These are phyloP conservation scores for Porites australiensis DNA, from an alignment of 64 coral and sea anemone species.

Conservation along the genomic window DNA sequence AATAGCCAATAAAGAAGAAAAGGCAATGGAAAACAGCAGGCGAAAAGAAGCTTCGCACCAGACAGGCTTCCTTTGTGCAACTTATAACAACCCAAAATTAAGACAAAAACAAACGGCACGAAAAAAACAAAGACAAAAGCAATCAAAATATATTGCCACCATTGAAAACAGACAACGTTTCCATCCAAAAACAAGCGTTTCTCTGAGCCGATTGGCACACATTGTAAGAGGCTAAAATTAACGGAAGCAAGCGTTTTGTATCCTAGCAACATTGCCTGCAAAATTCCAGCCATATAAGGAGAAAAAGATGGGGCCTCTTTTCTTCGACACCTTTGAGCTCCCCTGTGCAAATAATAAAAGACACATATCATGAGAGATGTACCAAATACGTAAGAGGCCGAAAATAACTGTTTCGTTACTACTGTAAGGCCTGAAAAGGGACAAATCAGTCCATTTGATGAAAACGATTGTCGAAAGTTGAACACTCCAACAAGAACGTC, in stretches of 20 bases:
- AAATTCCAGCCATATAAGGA: slow-evolving; percentile 73
- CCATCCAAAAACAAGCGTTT: slow-evolving; percentile 71
- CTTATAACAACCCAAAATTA: slow-evolving; percentile 66
- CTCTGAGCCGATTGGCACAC: slow-evolving; percentile 52
- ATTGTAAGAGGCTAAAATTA: slow-evolving; percentile 44
- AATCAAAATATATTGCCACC: slow-evolving; percentile 84
- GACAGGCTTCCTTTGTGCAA: slow-evolving; percentile 61
- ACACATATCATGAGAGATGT: slow-evolving; percentile 23
- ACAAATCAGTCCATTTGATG: slow-evolving; percentile 46
- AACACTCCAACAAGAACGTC: slow-evolving; percentile 71
- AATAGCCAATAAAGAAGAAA: slow-evolving; percentile 38
- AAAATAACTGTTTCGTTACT: slow-evolving; percentile 76
- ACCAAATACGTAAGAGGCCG: slow-evolving; percentile 51
- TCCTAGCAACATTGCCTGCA: slow-evolving; percentile 90
- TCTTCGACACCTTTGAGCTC: not conserved
- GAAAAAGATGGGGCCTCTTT: slow-evolving; percentile 28
- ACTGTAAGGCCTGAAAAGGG: slow-evolving; percentile 76
- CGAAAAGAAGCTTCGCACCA: slow-evolving; percentile 38
- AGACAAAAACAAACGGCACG: slow-evolving; percentile 73
- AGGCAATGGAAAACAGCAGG: slow-evolving; percentile 69
- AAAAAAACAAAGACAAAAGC: slow-evolving; percentile 35
- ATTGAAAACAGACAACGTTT: slow-evolving; percentile 71
- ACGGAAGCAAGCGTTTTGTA: slow-evolving; percentile 74
- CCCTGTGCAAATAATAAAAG: slow-evolving; percentile 24
- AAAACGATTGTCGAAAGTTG: slow-evolving; percentile 69